A percentile compares a stretch with the other conserved stretches of the same genome.
phyloP scores from a whole-genome alignment of 1,140 invertebrate species.

The Rhopalosiphum maidis region DNA sequence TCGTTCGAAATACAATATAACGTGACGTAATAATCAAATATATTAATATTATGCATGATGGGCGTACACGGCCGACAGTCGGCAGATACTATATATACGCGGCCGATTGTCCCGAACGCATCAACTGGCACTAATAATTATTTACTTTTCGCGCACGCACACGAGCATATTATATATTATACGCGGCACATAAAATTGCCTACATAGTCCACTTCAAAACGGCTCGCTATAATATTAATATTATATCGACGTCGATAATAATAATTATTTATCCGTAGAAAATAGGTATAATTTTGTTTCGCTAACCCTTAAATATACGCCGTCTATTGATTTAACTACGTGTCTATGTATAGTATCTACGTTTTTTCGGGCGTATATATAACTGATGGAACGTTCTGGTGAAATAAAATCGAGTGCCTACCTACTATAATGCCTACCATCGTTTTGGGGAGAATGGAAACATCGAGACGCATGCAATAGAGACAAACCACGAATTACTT shows the following conservation, averaged over 20 bases:
- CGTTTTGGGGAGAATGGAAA: neutral
- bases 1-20: neutral
- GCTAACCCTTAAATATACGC: neutral
- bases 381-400: neutral
- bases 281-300: neutral
- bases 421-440: neutral
- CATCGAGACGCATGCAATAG: too few species aligned
- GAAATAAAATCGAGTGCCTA: neutral
- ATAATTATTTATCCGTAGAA: neutral
- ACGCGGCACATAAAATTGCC: neutral
- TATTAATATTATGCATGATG: conserved; percentile 6
- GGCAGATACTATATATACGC: neutral
- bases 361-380: neutral
- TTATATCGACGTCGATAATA: neutral
- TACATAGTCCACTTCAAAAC: neutral
- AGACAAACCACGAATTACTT: too few species aligned
- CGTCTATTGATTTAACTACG: too few species aligned
- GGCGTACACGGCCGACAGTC: neutral
- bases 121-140: conserved; percentile 10
- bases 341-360: neutral
- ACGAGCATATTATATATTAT: neutral
- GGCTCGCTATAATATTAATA: neutral
- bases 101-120: neutral
- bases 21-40: neutral
- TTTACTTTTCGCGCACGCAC: neutral